These are phyloP conservation scores for Neogale vison DNA, from an alignment of 2,113 vertebrate species.

Conservation along the genomic window DNA sequence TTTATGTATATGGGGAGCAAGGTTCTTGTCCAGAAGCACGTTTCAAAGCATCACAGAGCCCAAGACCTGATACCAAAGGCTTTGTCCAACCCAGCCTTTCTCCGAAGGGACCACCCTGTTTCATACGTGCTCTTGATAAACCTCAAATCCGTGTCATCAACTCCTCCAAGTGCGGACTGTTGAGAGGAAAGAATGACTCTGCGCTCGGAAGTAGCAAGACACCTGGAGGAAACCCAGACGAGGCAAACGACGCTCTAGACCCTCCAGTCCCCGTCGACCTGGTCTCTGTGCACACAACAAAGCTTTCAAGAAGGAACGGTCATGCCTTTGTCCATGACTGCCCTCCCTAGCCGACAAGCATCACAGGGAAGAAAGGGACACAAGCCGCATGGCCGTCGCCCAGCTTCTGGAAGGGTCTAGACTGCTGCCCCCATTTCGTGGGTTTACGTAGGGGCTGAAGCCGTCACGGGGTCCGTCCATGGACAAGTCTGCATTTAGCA, in stretches of 20 bases:
- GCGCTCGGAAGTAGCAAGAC: rapidly evolving
- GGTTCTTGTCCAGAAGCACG: neutral
- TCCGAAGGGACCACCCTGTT: neutral
- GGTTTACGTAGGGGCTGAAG: rapidly evolving
- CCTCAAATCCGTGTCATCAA: neutral
- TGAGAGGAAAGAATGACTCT: neutral
- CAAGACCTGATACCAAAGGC: neutral
- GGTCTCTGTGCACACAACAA: no score
- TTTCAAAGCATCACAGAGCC: rapidly evolving
- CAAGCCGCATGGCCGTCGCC: rapidly evolving
- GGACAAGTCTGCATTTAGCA: no score
- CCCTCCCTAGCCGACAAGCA: neutral
- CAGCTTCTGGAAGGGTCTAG: neutral
- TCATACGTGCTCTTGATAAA: neutral
- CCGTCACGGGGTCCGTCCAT: rapidly evolving
- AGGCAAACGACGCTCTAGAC: rapidly evolving
- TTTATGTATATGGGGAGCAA: rapidly evolving
- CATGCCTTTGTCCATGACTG: rapidly evolving
- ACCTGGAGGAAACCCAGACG: neutral
- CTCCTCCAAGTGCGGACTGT: rapidly evolving
- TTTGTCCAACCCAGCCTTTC: neutral
- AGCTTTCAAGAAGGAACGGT: rapidly evolving
- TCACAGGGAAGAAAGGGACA: neutral
- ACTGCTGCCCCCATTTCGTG: rapidly evolving
- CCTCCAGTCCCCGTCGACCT: rapidly evolving